Evolutionary conservation across 1,140 invertebrate genomes (phyloP).

Genomic region (Coptotermes formosanus): DNA sequence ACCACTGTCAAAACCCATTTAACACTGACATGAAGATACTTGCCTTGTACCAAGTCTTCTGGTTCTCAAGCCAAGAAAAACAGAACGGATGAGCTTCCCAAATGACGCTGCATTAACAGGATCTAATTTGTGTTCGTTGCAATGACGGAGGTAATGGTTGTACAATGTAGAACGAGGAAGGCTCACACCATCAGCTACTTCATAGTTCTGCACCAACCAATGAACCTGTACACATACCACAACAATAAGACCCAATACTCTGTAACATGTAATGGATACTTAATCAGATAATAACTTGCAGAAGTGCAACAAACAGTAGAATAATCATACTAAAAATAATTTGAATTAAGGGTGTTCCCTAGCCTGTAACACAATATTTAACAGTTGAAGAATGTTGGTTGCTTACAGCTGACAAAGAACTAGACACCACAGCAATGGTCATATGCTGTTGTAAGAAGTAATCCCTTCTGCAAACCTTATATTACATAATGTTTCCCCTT

Average conservation of each 20-base stretch:
- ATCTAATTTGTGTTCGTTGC: slow-evolving; percentile 90
- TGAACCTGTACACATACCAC: slow-evolving; percentile 67
- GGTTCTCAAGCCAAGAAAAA: slow-evolving; percentile 93
- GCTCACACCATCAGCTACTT: slow-evolving; percentile 96
- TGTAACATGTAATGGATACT: slow-evolving; percentile 17
- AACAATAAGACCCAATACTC: slow-evolving; percentile 21
- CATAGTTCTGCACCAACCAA: slow-evolving; percentile 98
- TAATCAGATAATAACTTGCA: slow-evolving; percentile 30
- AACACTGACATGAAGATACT: not conserved
- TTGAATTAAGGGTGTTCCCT: too few species aligned
- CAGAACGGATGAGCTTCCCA: slow-evolving; percentile 96
- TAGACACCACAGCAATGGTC: too few species aligned
- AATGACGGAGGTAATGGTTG: slow-evolving; percentile 94
- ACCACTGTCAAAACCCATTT: too few species aligned
- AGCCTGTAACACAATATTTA: too few species aligned
- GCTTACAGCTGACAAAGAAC: too few species aligned
- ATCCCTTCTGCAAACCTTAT: too few species aligned
- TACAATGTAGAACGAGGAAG: slow-evolving; percentile 94
- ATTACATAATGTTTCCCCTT: too few species aligned
- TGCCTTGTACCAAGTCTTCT: slow-evolving; percentile 89
- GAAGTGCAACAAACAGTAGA: not conserved
- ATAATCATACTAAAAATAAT: too few species aligned
- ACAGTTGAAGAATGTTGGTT: too few species aligned
- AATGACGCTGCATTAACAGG: slow-evolving; percentile 99
- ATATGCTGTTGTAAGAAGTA: too few species aligned